Base-by-base conservation (phyloP, 2,797 vertebrate genomes). In the Neoniphon sammara region DNA sequence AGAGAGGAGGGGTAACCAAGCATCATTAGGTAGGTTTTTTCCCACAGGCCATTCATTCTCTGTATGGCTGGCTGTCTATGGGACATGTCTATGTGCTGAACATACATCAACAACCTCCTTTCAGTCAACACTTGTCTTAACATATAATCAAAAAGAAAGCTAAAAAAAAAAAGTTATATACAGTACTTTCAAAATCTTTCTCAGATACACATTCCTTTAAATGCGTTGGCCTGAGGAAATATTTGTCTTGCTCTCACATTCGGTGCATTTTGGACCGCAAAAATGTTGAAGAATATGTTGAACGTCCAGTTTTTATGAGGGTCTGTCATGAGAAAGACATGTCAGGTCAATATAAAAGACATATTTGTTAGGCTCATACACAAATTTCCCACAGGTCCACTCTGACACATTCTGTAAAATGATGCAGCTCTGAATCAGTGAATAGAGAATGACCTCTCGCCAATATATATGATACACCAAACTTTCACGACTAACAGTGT, bases 11-110 rank as follows among this genome's bases (percentile, higher is more conserved):
- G 86, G 89, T 88, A 88, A 80, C 84, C 86, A 50, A 57, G 84
- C 77, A 64, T 85, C 87, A 92, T 93, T 90, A 91, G 82, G 49
- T 52, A 15, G 66, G 49, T 75, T 83, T 27, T 72, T 81, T 82
- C 70, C 69, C 80, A 81, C 88, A 91, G 87, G 77, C 84, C 87
- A 72, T 92, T 85, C 71, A 85, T 92, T 73, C 81, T 80, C 65
- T 57, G 76, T 79, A 81, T 77, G 80, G 79, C 85, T 82, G 80
- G 47, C 66, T 85, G 83, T 84, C 83, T 44, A 11, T 64, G 23
- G 62, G 66, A 79, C 44, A 27, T 54, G 63, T 76, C 58, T 74
- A n/a, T 53, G 71, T 88, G 75, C 53, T 70, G 77, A 80, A 65
- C 73, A 70, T 55, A 30, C 58, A 77, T 83, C 76, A 80, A 79